Evolutionary conservation across 1,140 invertebrate species (phyloP), one percentile per base, ranked within the genome.

Genomic region (Drosophila trapezifrons): DNA sequence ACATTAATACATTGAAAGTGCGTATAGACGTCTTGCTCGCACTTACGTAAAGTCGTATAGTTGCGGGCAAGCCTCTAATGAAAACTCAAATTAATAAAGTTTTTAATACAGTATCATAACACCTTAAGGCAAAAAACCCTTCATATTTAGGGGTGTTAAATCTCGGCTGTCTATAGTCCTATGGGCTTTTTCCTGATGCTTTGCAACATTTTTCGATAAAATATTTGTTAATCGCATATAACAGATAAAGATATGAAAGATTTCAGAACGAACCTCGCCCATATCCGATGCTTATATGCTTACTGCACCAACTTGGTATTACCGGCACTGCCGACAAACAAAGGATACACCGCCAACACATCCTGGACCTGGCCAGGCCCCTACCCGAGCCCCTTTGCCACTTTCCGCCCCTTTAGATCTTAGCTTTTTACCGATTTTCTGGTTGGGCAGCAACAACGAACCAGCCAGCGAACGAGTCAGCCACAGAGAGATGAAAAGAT

Each of bases 401-500:
- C 51, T 54, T 54, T 13, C 17, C 22, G 37, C 63, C 58, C 42
- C 43, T 56, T 79, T 56, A 49, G 57, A 73, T 64, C 69, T 78
- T 82, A 63, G 75, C 70, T 78, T 76, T 76, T 67, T 66, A 76
- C 75, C 80, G 67, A 78, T 78, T 78, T 78, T 65, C 76, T 57
- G 76, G 75, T 62, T 78, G 57, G 75, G 57, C 65, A 76, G 63
- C 49, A 76, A 71, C 54, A 84, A 57, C 66, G 77, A 65, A 40
- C 65, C 76, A 72, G 70, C 60, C 77, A 76, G 47, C 65, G 65
- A 65, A 29, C 32, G 63, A 58, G 47, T 37, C 64, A 78, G 56
- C 73, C 73, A 66, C 73, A 76, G 65, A 73, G 79, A 87, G 83
- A 87, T 87, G 83, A 80, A 87, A 83, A 89, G 83, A 87, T 87